phyloP scores from a whole-genome alignment of 1,140 invertebrate genomes.

The Scaptomyza montana region DNA sequence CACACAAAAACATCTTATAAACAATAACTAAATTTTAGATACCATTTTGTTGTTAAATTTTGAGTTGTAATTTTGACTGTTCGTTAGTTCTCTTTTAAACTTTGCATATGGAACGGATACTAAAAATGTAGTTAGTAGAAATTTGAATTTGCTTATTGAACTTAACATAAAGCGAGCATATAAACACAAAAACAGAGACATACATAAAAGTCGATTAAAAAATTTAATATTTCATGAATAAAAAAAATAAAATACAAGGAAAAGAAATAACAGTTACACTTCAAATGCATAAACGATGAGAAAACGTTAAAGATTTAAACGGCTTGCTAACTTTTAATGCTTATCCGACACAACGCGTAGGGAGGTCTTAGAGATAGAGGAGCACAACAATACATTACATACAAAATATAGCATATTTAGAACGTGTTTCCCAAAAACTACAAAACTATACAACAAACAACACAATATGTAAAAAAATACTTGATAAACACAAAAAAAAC shows the following conservation, averaged over 20 bases:
- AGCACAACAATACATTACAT: constrained; percentile 50
- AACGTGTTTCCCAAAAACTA: constrained; percentile 39
- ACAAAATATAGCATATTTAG: constrained; percentile 44
- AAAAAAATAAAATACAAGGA: constrained; percentile 17
- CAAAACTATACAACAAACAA: constrained; percentile 50
- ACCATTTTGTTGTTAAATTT: constrained; percentile 9
- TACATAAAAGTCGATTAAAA: constrained; percentile 47
- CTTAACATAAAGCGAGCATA: constrained; percentile 43
- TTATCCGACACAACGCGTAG: constrained; percentile 75
- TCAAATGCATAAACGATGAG: constrained; percentile 35
- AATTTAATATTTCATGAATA: constrained; percentile 74
- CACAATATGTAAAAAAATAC: constrained; percentile 64
- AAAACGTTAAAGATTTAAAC: constrained; percentile 30
- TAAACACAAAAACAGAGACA: constrained; percentile 26
- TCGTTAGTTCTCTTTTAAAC: constrained; percentile 18
- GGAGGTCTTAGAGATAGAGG: constrained; percentile 49
- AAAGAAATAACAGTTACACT: constrained; percentile 36
- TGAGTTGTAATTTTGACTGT: constrained; percentile 14
- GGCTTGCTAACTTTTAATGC: constrained; percentile 73
- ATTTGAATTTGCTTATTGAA: constrained; percentile 78
- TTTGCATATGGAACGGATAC: constrained; percentile 37
- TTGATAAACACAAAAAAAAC: constrained; percentile 44
- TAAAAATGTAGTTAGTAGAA: constrained; percentile 78
- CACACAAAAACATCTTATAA: constrained; percentile 2
- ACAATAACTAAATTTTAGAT: constrained; percentile 2